Base-by-base conservation (phyloP, 1,140 invertebrate species). In the Nymphalis io region DNA sequence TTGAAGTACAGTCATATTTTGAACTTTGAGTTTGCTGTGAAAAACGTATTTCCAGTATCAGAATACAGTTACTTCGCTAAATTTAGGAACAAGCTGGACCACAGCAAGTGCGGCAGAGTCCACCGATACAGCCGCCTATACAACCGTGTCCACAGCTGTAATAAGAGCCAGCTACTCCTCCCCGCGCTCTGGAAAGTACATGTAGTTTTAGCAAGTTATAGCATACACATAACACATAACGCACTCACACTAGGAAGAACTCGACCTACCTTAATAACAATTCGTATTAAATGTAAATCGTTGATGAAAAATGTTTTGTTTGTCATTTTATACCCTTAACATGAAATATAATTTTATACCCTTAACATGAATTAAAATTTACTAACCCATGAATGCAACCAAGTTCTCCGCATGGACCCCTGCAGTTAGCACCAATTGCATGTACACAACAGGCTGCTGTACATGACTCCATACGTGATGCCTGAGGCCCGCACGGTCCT, bases 141-240 rank as follows among this genome's bases (percentile, higher is more conserved):
- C 87, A 89, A 0, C 83, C 88, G 63, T 90, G 79, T 0, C 87
- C 87, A 63, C 87, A 90, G 68, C 79, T 84, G 72, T 75, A 90
- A 78, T 78, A 90, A 8, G 88, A 90, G 0, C 85, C 87, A 0
- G 88, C 88, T 1, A 82, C 75, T 2, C 87, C 88, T 15, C 84
- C 77, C 1, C 85, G 79, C 11, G 83, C 80, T 13, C 88, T 90
- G 76, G 0, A 73, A 74, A 5, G 60, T 12, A 38, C 3, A 20
- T 6, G 16, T 8, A 39, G 39, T 13, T n/a, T n/a, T n/a, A 55
- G 39, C 6, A 55, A 13, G 11, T 39, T n/a, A n/a, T n/a, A n/a
- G n/a, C n/a, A n/a, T n/a, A n/a, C n/a, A n/a, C n/a, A n/a, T n/a
- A n/a, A n/a, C 2, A 33, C 33, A 40, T 8, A 33, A 8, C 6